These are phyloP conservation scores for Pelvicachromis taeniatus DNA, from an alignment of 2,113 vertebrate genomes.

Conservation along the genomic window DNA sequence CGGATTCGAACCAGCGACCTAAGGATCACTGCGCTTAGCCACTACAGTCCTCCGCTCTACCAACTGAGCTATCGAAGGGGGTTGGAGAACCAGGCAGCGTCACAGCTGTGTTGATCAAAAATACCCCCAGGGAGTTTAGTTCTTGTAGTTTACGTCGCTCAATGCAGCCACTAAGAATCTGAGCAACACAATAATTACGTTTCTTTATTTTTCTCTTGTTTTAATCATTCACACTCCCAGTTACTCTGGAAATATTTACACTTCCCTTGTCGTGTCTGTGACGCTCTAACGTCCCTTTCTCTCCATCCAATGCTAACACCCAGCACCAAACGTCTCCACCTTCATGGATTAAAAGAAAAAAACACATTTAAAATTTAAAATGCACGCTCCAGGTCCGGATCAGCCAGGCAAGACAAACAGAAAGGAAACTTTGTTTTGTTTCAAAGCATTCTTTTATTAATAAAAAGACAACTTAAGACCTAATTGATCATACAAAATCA, in stretches of 20 bases:
- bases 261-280: background rate
- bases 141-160: fast-evolving
- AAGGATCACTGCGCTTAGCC: background rate
- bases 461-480: background rate
- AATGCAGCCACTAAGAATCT: background rate
- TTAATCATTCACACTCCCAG: conserved; percentile 45
- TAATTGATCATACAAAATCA: background rate
- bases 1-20: conserved; percentile 24
- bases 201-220: conserved; percentile 9
- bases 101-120: background rate
- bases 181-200: background rate
- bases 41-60: conserved; percentile 86
- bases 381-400: background rate
- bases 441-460: background rate
- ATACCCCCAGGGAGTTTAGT: background rate
- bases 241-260: conserved; percentile 35
- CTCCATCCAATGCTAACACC: background rate
- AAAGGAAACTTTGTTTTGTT: background rate
- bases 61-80: conserved; percentile 84
- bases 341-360: background rate
- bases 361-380: background rate
- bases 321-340: background rate
- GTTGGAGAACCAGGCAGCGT: fast-evolving
- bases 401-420: background rate
- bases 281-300: background rate